These are phyloP conservation scores for Drosophila micromelanica DNA, from an alignment of 1,140 invertebrate species.

Conservation along the genomic window DNA sequence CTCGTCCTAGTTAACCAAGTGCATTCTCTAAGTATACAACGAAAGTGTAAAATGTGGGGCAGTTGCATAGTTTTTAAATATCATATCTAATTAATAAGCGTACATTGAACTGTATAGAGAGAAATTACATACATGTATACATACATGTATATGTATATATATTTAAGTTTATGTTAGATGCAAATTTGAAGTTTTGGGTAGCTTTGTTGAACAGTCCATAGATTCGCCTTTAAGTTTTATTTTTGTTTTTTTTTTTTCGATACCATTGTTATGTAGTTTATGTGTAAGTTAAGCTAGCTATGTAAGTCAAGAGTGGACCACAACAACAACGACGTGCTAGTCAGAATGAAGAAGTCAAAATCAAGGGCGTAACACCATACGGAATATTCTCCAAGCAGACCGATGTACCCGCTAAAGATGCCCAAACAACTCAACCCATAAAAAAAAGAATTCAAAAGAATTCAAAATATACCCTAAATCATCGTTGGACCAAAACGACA, in stretches of 20 bases:
- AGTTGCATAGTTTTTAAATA: background rate
- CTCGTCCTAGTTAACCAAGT: constrained; percentile 19
- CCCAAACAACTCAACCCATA: background rate
- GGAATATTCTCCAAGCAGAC: background rate
- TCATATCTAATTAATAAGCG: constrained; percentile 13
- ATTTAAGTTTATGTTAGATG: background rate
- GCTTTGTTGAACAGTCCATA: background rate
- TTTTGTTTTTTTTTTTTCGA: background rate
- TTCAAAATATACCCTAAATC: background rate
- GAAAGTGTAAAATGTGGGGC: constrained; percentile 14
- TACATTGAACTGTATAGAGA: constrained; percentile 28
- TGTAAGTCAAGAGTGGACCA: constrained; percentile 18
- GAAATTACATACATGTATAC: background rate
- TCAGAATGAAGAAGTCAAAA: background rate
- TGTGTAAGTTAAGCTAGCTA: constrained; percentile 27
- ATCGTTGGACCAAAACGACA: background rate
- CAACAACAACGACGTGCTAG: constrained; percentile 2
- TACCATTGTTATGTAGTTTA: constrained; percentile 16
- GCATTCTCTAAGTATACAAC: constrained; percentile 19
- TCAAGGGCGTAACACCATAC: background rate
- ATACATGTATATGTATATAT: background rate
- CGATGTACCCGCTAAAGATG: background rate
- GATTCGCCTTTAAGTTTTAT: constrained; percentile 7
- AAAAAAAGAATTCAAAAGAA: background rate
- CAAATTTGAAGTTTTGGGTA: background rate